Base-by-base conservation (phyloP, 1,140 invertebrate genomes). In the Cydia pomonella region DNA sequence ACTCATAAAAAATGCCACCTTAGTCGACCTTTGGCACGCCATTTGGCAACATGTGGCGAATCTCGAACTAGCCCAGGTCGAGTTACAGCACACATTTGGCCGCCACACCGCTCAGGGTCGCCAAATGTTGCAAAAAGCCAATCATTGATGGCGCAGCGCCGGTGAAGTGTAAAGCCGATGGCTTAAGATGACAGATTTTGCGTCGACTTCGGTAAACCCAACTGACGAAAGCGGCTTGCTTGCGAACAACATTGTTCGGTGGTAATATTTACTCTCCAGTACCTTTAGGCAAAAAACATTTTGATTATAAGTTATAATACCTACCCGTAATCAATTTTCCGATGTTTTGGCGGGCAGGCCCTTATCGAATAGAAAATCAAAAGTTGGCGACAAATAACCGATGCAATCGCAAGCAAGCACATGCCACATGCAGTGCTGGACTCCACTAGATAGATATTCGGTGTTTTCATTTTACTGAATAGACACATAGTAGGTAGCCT, bases 21-120 rank as follows among this genome's bases (percentile, higher is more conserved):
- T 84, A 76, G 86, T 78, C 84, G 88, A 87, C 87, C 89, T 90
- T 90, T 89, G 81, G 80, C 83, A 81, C 80, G 77, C 82, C 85
- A 80, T 89, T 85, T 80, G 79, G 72, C 16, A 75, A 75, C 88
- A 89, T 87, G 78, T 88, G 87, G 80, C 79, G 84, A 92, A 91
- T 92, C 90, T 87, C 84, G 78, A 10, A 79, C 83, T 86, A 85
- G 84, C 83, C 73, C 74, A 76, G 80, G 75, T 92, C 87, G 76
- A 77, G 76, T 92, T 91, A 85, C 76, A 81, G 83, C 76, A 10
- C 89, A 91, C 89, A 91, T 92, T 91, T 91, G 89, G 90, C 81
- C 83, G 82, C 87, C 88, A 88, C 85, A 87, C 87, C 83, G 86
- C 77, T 80, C 79, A 71, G 69, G 16, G 77, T 73, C 79, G 78